Conservation (phyloP, 2,888 invertebrate species). For the Lymantria monacha region DNA sequence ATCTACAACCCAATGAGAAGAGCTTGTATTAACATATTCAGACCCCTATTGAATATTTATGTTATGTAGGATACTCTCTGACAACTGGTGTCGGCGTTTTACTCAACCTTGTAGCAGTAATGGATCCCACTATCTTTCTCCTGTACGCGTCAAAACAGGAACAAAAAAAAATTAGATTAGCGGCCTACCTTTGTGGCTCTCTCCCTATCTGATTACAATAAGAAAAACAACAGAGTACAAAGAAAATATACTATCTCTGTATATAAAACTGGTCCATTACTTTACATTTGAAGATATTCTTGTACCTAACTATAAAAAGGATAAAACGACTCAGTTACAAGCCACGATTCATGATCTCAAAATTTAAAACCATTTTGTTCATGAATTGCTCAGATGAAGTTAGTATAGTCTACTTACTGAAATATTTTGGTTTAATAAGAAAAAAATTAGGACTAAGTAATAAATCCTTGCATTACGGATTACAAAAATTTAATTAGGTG, state of each 20-base stretch:
- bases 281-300: too few relatives aligned
- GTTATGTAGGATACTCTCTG: slow-evolving; percentile 46
- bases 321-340: too few relatives aligned
- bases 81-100: slow-evolving; percentile 43
- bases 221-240: slow-evolving; percentile 33
- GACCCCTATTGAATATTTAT: slow-evolving; percentile 81
- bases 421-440: too few relatives aligned
- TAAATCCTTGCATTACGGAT: too few relatives aligned
- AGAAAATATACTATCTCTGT: slow-evolving; percentile 16
- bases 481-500: too few relatives aligned
- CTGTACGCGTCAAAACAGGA: slow-evolving; percentile 59
- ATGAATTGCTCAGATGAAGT: too few relatives aligned
- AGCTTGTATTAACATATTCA: slow-evolving; percentile 78
- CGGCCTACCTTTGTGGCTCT: slow-evolving; percentile 43
- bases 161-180: slow-evolving; percentile 55
- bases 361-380: too few relatives aligned
- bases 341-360: too few relatives aligned
- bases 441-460: too few relatives aligned
- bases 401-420: too few relatives aligned
- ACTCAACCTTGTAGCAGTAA: slow-evolving; percentile 73
- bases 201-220: slow-evolving; percentile 36
- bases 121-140: slow-evolving; percentile 66
- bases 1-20: slow-evolving; percentile 81
- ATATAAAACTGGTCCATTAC: slow-evolving; percentile 28
- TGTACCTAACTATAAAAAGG: too few relatives aligned